These are phyloP conservation scores for Philopotamus ludificatus DNA, from an alignment of 1,140 invertebrate species.

Conservation along the genomic window DNA sequence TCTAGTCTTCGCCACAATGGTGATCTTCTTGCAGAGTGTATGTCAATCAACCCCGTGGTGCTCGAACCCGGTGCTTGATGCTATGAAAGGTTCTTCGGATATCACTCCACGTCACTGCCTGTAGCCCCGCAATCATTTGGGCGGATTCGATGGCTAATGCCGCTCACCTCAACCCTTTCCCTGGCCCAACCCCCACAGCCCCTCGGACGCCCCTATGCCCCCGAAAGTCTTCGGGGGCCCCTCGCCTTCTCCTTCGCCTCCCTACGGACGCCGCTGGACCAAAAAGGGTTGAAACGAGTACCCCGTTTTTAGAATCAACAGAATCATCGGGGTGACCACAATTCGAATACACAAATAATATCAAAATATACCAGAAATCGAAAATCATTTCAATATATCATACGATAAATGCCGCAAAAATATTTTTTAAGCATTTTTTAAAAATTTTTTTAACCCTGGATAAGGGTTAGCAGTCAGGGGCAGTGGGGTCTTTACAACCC, in stretches of 20 bases:
- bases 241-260: not conserved
- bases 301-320: slow-evolving; percentile 30
- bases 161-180: slow-evolving; percentile 32
- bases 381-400: too few species aligned
- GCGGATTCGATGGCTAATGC: slow-evolving; percentile 39
- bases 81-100: slow-evolving; percentile 1
- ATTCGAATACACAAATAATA: slow-evolving; percentile 1
- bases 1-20: too few species aligned
- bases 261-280: slow-evolving; percentile 17
- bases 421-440: not conserved
- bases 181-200: slow-evolving; percentile 1
- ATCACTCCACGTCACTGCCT: slow-evolving; percentile 27
- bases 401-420: too few species aligned
- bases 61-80: too few species aligned
- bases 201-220: not conserved
- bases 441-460: not conserved
- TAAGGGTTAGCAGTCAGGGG: slow-evolving; percentile 32
- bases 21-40: too few species aligned
- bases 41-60: not conserved
- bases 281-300: slow-evolving; percentile 37
- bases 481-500: too few species aligned
- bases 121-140: slow-evolving; percentile 26
- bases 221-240: not conserved
- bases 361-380: not conserved
- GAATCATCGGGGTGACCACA: slow-evolving; percentile 16